phyloP scores from a whole-genome alignment of 2,113 vertebrate species.

The Macaca mulatta region DNA sequence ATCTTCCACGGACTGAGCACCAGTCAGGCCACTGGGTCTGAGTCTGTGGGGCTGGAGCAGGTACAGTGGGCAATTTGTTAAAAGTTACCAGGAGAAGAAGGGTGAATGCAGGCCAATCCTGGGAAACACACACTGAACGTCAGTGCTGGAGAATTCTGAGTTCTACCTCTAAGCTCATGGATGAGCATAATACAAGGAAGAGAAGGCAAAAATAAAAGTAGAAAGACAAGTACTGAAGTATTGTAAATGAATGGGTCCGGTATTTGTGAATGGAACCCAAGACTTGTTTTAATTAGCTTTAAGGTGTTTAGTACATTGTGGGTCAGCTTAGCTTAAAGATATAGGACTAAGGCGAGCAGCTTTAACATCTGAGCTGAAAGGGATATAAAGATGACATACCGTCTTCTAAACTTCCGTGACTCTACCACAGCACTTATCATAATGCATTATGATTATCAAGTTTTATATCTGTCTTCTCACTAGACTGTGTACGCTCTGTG shows the following conservation, averaged over 20 bases:
- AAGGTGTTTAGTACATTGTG: background rate
- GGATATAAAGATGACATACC: background rate
- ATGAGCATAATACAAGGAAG: background rate
- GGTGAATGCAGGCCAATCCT: background rate
- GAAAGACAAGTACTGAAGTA: background rate
- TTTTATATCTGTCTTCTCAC: background rate
- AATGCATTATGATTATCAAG: background rate
- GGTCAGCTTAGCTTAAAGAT: background rate
- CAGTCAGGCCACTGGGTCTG: background rate
- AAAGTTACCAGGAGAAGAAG: background rate
- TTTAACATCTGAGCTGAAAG: background rate
- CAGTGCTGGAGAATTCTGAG: background rate
- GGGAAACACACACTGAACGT: background rate
- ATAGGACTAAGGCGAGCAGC: background rate
- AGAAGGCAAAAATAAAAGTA: background rate
- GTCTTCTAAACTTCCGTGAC: background rate
- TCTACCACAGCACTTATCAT: background rate
- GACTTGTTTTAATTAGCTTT: background rate
- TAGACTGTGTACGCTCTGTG: background rate
- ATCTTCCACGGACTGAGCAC: background rate
- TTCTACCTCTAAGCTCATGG: background rate
- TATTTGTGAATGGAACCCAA: background rate
- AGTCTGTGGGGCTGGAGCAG: background rate
- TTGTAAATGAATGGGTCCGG: background rate
- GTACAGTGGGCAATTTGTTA: background rate